Base-by-base conservation (phyloP, 2,797 vertebrate species). In the Limosa lapponica region DNA sequence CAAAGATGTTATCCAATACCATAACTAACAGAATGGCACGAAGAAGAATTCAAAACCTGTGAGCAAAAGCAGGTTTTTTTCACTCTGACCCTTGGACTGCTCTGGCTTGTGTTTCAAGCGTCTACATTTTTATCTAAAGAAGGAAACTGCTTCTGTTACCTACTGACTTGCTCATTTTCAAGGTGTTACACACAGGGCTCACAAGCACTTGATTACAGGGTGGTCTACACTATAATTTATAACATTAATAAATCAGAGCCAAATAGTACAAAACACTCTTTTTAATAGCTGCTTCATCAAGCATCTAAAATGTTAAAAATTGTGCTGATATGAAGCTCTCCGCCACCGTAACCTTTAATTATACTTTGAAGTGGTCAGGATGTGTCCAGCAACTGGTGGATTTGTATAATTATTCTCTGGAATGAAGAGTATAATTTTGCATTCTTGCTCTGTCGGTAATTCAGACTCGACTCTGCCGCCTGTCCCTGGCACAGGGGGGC, bases 331-430 rank as follows among this genome's bases (percentile, higher is more conserved):
- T 1, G 6, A 92, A 74, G 43, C 13, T 93, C n/a, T 77, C 12
- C 13, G 48, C 23, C 46, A n/a, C 64, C 44, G 32, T 17, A 70
- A 92, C 41, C 55, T 90, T 90, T 55, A 59, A 51, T 82, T 96
- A 93, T 81, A 39, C 72, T 89, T 87, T 74, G 71, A 95, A 83
- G 74, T 81, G 79, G 54, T 87, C 85, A 87, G 77, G 57, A 80
- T 66, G 51, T 65, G 43, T 82, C 72, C 64, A 90, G 77, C 75
- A 89, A 72, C 80, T 32, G 8, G 39, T 62, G 78, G 16, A 32
- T 88, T 95, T 94, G 16, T 58, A 11, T 90, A 58, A 90, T 95
- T 96, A 39, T 72, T 65, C 41, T 72, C 85, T 82, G 83, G 78
- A 96, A 78, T 80, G 5, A 62, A 73, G 66, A 72, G 19, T 13